Evolutionary conservation across 2,797 vertebrate species (phyloP).

Genomic region (Pantherophis vulpinus): DNA sequence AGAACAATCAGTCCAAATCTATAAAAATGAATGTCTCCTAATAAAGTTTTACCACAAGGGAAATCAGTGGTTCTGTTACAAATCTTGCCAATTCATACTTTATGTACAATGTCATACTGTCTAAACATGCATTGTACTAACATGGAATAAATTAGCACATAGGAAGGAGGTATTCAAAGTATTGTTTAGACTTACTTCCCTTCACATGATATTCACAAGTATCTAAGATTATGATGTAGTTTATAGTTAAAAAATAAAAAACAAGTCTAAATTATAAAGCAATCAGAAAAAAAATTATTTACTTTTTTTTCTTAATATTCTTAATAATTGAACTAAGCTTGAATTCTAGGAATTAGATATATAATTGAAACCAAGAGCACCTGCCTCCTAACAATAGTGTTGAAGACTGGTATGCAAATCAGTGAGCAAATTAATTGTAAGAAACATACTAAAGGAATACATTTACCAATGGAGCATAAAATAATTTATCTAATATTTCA

Average conservation of each 20-base stretch:
- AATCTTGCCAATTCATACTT: neutral
- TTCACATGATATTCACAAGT: neutral
- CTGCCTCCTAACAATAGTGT: neutral
- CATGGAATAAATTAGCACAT: too few relatives aligned
- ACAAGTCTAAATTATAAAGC: neutral
- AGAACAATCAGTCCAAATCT: neutral
- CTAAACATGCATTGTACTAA: neutral
- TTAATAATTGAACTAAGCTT: neutral
- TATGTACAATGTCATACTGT: neutral
- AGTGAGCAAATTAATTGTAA: neutral
- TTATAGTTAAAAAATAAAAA: slow-evolving; percentile 25
- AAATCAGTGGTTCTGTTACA: neutral
- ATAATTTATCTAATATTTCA: neutral
- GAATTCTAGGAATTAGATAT: neutral
- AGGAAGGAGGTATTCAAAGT: neutral
- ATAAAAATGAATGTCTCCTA: neutral
- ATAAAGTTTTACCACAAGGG: neutral
- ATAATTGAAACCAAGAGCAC: neutral
- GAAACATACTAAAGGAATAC: neutral
- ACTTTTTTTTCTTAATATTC: neutral
- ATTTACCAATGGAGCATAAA: neutral
- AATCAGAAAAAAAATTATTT: neutral
- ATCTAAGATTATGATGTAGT: neutral
- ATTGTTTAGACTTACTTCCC: neutral
- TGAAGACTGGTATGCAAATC: neutral